Evolutionary conservation across 2,888 invertebrate species (phyloP), one percentile per base, ranked within the genome.

Genomic region (Azorinus chamasolen): DNA sequence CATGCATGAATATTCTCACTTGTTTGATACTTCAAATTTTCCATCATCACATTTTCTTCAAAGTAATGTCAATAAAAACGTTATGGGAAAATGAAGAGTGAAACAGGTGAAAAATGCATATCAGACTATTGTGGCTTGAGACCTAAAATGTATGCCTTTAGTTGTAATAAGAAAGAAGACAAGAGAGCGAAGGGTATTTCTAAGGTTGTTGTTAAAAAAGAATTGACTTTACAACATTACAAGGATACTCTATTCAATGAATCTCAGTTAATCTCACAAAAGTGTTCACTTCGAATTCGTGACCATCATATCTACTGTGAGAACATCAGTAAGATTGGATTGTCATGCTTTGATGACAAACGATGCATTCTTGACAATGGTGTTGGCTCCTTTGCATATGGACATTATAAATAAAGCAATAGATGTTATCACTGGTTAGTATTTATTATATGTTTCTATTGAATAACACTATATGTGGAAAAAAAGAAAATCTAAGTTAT

Each of bases 251-350:
- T 63, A 43, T 63, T 71, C 24, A 46, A 71, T 25, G 63, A 71
- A 39, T 63, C 54, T 20, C 18, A 32, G 27, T 37, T 71, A 32
- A 24, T 14, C 16, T 71, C 71, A 14, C 48, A 48, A 63, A 71
- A 63, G 71, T 27, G 25, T 51, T 20, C 37, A 20, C 27, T 82
- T 10, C 51, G 69, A 46, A 61, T 64, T 27, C 41, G 76, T 57
- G 37, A 75, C 18, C 79, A 82, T 59, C 54, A 73, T 24, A 68
- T 82, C 16, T 78, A 61, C n/a, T n/a, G n/a, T n/a, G n/a, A n/a
- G n/a, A n/a, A n/a, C n/a, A n/a, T n/a, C n/a, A n/a, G n/a, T n/a
- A n/a, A n/a, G n/a, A n/a, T n/a, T n/a, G n/a, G n/a, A n/a, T n/a
- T n/a, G n/a, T n/a, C n/a, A n/a, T n/a, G n/a, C n/a, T n/a, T n/a